phyloP scores from a whole-genome alignment of 1,140 invertebrate genomes.

The silkworm (Bombyx mori) region ASM3026992v2 NC_085115.1:3926001-3926500 shows the following conservation, averaged over 20 bases:
- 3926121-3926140: constrained; percentile 1
- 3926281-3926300: too few species aligned
- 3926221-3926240: neutral
- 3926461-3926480: too few species aligned
- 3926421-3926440: too few species aligned
- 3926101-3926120: constrained; percentile 3
- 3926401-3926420: too few species aligned
- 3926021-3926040: constrained; percentile 65
- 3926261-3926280: neutral
- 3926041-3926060: constrained; percentile 57
- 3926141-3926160: neutral
- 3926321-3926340: too few species aligned
- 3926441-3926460: too few species aligned
- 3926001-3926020: constrained; percentile 50
- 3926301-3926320: too few species aligned
- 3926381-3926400: too few species aligned
- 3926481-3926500: too few species aligned
- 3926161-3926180: neutral
- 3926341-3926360: too few species aligned
- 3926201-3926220: neutral
- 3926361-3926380: too few species aligned
- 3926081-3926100: constrained; percentile 5
- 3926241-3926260: neutral
- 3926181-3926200: neutral
- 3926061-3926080: constrained; percentile 22